Evolutionary conservation across 1,140 invertebrate species (phyloP).

Genomic region (Drosophila lini): DNA sequence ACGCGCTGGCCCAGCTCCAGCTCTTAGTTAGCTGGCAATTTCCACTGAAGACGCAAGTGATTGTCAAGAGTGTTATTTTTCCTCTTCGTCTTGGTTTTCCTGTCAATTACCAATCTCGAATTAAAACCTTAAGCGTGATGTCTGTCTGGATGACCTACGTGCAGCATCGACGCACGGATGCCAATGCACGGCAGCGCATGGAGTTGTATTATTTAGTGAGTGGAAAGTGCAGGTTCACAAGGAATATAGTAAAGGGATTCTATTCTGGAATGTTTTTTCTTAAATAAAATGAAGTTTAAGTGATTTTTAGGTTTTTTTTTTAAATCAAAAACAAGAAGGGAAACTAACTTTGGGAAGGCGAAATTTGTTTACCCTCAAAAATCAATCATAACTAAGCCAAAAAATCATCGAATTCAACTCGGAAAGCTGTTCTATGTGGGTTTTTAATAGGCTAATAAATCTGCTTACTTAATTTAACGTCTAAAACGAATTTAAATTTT

Average conservation of each 20-base stretch:
- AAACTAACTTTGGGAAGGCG: too few relatives aligned
- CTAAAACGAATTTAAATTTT: too few relatives aligned
- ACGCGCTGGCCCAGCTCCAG: neutral
- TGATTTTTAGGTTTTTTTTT: neutral
- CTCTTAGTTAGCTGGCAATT: constrained; percentile 46
- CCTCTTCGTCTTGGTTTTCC: neutral
- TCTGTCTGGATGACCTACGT: constrained; percentile 85
- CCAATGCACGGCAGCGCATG: constrained; percentile 66
- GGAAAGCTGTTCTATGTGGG: too few relatives aligned
- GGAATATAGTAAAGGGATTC: too few relatives aligned
- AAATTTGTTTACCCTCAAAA: too few relatives aligned
- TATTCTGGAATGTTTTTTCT: neutral
- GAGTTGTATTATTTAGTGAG: constrained; percentile 80
- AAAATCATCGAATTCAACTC: too few relatives aligned
- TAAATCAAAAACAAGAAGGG: neutral
- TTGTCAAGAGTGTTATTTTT: constrained; percentile 12
- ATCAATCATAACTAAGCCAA: too few relatives aligned
- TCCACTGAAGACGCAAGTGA: constrained; percentile 38
- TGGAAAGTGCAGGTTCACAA: constrained; percentile 3
- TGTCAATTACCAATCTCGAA: neutral
- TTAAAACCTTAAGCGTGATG: constrained; percentile 58
- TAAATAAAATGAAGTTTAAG: neutral
- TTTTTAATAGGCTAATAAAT: too few relatives aligned
- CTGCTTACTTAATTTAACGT: too few relatives aligned
- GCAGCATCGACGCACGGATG: constrained; percentile 77